Evolutionary conservation across 2,797 vertebrate genomes (phyloP).

Genomic region (Momotus momota): DNA sequence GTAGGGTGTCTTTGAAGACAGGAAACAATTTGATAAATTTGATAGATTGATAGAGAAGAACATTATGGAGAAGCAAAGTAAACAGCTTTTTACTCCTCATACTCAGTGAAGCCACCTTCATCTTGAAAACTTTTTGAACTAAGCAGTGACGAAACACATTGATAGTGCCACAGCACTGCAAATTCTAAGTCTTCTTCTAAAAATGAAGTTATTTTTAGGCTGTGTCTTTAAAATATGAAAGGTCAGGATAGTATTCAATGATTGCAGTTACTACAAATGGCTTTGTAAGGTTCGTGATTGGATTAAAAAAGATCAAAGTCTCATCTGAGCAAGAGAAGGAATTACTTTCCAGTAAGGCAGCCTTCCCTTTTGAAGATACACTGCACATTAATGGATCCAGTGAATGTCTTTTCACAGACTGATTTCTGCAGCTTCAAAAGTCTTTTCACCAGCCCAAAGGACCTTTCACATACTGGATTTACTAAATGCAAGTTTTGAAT

Average conservation of each 20-base stretch:
- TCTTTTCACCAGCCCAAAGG: not conserved
- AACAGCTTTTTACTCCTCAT: not conserved
- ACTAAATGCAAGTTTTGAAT: not conserved
- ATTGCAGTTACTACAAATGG: not conserved
- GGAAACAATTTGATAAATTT: not conserved
- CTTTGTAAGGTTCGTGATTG: not conserved
- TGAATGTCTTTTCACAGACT: not conserved
- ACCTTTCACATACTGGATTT: not conserved
- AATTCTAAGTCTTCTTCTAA: not conserved
- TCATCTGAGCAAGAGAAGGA: conserved; percentile 4
- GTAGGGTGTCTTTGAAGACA: not conserved
- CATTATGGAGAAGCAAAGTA: not conserved
- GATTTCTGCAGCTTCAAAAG: not conserved
- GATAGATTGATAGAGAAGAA: not conserved
- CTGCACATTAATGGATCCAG: not conserved
- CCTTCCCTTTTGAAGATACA: conserved; percentile 8
- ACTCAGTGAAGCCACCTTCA: not conserved
- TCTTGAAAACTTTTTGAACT: not conserved
- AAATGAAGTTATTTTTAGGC: not conserved
- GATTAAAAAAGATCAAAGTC: conserved; percentile 33
- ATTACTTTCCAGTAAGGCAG: conserved; percentile 8
- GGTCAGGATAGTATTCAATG: not conserved
- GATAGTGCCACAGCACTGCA: not conserved
- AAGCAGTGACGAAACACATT: not conserved
- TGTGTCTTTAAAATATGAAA: not conserved